Evolutionary conservation across 2,888 invertebrate species (phyloP), one percentile per base, ranked within the genome.

Genomic region (Tineola bisselliella): DNA sequence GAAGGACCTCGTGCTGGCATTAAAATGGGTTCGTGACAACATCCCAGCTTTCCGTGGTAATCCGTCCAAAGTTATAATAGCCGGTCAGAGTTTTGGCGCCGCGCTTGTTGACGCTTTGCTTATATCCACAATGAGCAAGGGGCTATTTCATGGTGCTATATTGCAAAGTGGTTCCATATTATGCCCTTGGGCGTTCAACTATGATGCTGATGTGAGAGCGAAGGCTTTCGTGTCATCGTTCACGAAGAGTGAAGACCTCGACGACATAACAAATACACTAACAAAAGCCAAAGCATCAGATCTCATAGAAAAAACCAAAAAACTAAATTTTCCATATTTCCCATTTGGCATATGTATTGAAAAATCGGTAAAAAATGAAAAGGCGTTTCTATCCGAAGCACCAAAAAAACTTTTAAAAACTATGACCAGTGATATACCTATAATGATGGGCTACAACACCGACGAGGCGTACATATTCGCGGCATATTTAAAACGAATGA

Each of bases 1-100:
- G 0, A 87, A 84, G 64, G 86, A 87, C 62, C 74, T 79, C 0
- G 71, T 84, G 0, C 61, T 75, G 44, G 86, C 81, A 0, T 63
- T 87, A 48, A 69, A 82, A 52, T 87, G 87, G 87, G 71, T 84
- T 1, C 69, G 79, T 58, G 87, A 87, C 62, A 87, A 86, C 63
- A 82, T 86, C 5, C 70, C 77, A 1, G 86, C 84, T 0, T 87
- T 87, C 61, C 72, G 74, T 62, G 87, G 87, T n/a, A 78, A 80
- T 62, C 73, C 86, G 1, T 66, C 76, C 2, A 75, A 72, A 61
- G 75, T 84, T 1, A 73, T 80, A 4, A 62, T 82, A 5, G 86
- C 70, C 0, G 86, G 87, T 0, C 83, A 86, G 63, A 68, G 86
- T 15, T 75, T 80, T 31, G 86, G 79, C 8, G 86, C 84, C 0